Evolutionary conservation across 1,140 invertebrate genomes (phyloP).

Genomic region (Whitmania pigra): DNA sequence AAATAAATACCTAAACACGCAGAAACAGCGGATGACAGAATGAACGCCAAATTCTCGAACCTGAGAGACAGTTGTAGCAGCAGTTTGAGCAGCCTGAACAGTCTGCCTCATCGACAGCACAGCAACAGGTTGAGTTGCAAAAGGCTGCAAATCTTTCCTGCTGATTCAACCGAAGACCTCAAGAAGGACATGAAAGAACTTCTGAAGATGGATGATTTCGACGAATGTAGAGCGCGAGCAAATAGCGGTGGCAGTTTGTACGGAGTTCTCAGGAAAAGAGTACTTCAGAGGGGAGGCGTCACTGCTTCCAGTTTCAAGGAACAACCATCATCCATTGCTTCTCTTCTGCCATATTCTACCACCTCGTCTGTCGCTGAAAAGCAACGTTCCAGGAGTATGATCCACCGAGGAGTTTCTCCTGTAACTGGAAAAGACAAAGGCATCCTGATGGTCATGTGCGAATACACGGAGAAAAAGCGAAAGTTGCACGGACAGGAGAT

Average conservation of each 20-base stretch:
- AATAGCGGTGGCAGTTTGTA: conserved; percentile 24
- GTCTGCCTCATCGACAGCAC: background rate
- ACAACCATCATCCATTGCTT: background rate
- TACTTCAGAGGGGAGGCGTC: conserved; percentile 11
- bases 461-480: conserved; percentile 18
- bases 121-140: background rate
- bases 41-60: background rate
- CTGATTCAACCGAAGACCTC: background rate
- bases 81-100: conserved; percentile 4
- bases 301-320: conserved; percentile 10
- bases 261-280: conserved; percentile 20
- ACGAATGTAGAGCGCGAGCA: conserved; percentile 23
- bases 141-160: background rate
- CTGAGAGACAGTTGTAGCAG: conserved; percentile 1
- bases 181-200: conserved; percentile 15
- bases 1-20: no score
- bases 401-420: conserved; percentile 9
- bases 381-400: conserved; percentile 22
- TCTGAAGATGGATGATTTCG: conserved; percentile 22
- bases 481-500: conserved; percentile 8
- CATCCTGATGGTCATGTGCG: conserved; percentile 22
- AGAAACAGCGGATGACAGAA: background rate
- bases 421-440: conserved; percentile 14
- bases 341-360: background rate
- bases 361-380: background rate